phyloP scores from a whole-genome alignment of 2,888 invertebrate genomes.

The Branchellion lobata region DNA sequence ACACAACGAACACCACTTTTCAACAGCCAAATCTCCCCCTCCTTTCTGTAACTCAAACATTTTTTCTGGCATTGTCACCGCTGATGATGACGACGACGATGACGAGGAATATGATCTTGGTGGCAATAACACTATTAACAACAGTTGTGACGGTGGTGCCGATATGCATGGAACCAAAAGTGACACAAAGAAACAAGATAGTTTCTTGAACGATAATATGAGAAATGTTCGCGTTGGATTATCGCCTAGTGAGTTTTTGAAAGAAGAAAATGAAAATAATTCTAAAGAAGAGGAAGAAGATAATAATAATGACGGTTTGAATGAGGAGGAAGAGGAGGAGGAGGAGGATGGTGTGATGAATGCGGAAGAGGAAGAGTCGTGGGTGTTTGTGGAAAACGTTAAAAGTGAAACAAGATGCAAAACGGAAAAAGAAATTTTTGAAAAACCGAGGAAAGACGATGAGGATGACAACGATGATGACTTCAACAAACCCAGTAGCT shows the following conservation, averaged over 20 bases:
- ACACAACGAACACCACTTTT: conserved; percentile 8
- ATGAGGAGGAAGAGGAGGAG: conserved; percentile 17
- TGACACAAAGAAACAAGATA: conserved; percentile 14
- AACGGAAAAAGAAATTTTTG: background rate
- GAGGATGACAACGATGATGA: background rate
- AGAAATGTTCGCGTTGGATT: conserved; percentile 23
- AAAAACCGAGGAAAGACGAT: background rate
- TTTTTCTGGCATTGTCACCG: conserved; percentile 34
- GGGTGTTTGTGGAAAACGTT: background rate
- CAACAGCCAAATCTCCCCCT: background rate
- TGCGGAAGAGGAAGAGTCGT: background rate
- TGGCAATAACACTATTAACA: background rate
- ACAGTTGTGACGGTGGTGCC: background rate
- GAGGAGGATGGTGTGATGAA: conserved; percentile 2
- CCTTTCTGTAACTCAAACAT: conserved; percentile 18
- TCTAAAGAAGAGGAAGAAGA: background rate
- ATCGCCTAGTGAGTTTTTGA: conserved; percentile 32
- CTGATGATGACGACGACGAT: conserved; percentile 17
- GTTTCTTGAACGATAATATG: background rate
- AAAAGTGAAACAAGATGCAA: conserved; percentile 1
- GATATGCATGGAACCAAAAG: background rate
- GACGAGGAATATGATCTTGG: background rate
- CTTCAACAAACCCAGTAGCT: too few relatives aligned
- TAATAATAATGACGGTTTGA: background rate
- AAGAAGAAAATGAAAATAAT: conserved; percentile 20